Evolutionary conservation across 2,888 invertebrate species (phyloP), one percentile per base, ranked within the genome.

Genomic region (Clusia tigrina): DNA sequence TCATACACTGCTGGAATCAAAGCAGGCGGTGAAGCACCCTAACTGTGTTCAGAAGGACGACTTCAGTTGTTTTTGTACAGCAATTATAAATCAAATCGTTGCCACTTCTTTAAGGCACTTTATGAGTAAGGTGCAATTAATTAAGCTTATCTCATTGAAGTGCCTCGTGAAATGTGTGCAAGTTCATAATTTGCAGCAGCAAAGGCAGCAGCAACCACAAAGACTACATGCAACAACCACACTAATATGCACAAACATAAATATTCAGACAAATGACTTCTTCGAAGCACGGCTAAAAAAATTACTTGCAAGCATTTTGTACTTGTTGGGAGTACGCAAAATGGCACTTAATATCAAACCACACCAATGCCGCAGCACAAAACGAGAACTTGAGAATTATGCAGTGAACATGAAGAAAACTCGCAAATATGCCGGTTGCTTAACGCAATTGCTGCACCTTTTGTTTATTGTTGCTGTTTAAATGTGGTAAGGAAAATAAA

Each of bases 241-340:
- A n/a, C n/a, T 42, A 42, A 58, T 51, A 52, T 51, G 53, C 26
- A 10, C 12, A 32, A 20, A 38, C 38, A 59, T 59, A 54, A 51
- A 58, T 58, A n/a, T 51, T 32, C 25, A 25, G 51, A 51, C 17
- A 48, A 48, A 20, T 25, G 54, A 59, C 53, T 42, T 59, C 46
- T 24, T n/a, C n/a, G n/a, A n/a, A n/a, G n/a, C n/a, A n/a, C n/a
- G n/a, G n/a, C n/a, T n/a, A n/a, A n/a, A n/a, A n/a, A n/a, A n/a
- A n/a, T n/a, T n/a, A n/a, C n/a, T n/a, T 32, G 12, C 6, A 32
- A 32, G 32, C 12, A 12, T 32, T 6, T 9, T 32, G 32, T 32
- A 32, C 6, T n/a, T n/a, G 32, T 6, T 6, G 32, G 32, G 32
- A 12, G 32, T 6, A 32, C 32, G 12, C 12, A 32, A 9, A 9